Evolutionary conservation across 2,113 vertebrate species (phyloP).

Genomic region (Lipophrys pholis): DNA sequence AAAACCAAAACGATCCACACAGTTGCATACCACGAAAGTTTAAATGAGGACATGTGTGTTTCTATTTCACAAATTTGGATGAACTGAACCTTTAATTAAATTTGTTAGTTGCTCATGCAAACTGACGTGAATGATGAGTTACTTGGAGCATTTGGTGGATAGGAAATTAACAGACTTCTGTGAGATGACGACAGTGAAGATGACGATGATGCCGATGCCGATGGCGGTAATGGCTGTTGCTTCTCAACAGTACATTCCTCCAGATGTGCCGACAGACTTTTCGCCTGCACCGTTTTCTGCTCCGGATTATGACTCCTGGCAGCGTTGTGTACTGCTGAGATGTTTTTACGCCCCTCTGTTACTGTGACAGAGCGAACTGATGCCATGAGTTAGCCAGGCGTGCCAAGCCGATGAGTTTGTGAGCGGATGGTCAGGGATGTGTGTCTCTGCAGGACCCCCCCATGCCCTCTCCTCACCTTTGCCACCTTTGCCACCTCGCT

Average conservation of each 20-base stretch:
- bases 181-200: too few species aligned
- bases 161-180: constrained; percentile 14
- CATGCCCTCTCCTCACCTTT: constrained; percentile 75
- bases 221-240: constrained; percentile 39
- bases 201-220: constrained; percentile 39
- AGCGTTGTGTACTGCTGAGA: constrained; percentile 28
- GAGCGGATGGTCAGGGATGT: constrained; percentile 50
- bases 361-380: constrained; percentile 52
- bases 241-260: constrained; percentile 36
- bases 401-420: constrained; percentile 62
- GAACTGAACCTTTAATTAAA: constrained; percentile 13
- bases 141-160: constrained; percentile 38
- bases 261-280: constrained; percentile 46
- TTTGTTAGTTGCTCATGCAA: constrained; percentile 61
- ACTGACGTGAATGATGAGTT: constrained; percentile 35
- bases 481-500: constrained; percentile 73
- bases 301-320: constrained; percentile 44
- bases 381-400: constrained; percentile 72
- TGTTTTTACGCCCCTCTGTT: constrained; percentile 41
- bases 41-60: constrained; percentile 7
- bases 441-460: constrained; percentile 52
- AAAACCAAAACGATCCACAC: constrained; percentile 31
- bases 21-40: not conserved
- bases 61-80: constrained; percentile 2
- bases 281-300: constrained; percentile 29